Evolutionary conservation across 2,888 invertebrate genomes (phyloP).

Genomic region (Cerceris rybyensis): DNA sequence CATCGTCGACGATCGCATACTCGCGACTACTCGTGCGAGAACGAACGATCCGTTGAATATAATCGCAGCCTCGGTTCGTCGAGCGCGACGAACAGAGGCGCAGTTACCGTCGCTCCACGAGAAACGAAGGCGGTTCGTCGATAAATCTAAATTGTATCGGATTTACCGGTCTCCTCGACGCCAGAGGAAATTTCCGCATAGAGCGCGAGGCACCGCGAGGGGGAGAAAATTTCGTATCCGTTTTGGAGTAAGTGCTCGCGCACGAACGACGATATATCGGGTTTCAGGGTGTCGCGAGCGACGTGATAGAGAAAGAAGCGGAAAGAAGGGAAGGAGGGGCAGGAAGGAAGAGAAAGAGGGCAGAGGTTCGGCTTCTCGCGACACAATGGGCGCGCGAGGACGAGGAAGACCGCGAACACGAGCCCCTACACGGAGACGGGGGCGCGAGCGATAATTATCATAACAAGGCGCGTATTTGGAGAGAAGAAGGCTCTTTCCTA

Average conservation of each 20-base stretch:
- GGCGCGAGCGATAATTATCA: conserved; percentile 75
- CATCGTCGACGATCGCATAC: too few species aligned
- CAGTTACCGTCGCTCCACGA: too few species aligned
- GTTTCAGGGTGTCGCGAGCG: conserved; percentile 75
- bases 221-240: not conserved
- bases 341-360: not conserved
- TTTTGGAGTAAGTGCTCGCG: not conserved
- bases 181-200: not conserved
- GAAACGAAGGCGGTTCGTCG: too few species aligned
- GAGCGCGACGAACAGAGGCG: too few species aligned
- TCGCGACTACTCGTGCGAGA: too few species aligned
- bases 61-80: too few species aligned
- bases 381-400: conserved; percentile 50
- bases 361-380: not conserved
- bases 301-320: conserved; percentile 56
- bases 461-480: conserved; percentile 78
- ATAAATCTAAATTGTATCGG: too few species aligned
- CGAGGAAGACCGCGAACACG: conserved; percentile 7
- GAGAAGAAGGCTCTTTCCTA: conserved; percentile 68
- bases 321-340: not conserved
- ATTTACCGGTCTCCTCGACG: too few species aligned
- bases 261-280: conserved; percentile 62
- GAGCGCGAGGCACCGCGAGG: not conserved
- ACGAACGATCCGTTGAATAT: too few species aligned
- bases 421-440: conserved; percentile 14